Evolutionary conservation across 2,888 invertebrate species (phyloP).

Genomic region (Melanostoma scalare): DNA sequence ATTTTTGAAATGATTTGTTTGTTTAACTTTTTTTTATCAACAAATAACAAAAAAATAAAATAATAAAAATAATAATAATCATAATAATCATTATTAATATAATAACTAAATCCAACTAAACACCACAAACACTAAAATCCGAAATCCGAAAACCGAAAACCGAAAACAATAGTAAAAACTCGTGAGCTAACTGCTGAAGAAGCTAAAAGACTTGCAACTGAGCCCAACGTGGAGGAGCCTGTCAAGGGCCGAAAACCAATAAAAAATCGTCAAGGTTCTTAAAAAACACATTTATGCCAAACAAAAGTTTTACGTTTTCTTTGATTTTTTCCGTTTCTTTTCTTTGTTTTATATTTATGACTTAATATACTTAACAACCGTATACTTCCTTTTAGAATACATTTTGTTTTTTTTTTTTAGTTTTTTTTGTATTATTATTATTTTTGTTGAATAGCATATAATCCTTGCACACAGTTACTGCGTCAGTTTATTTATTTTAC

Average conservation of each 20-base stretch:
- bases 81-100: no score
- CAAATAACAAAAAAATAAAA: no score
- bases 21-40: no score
- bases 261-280: constrained; percentile 85
- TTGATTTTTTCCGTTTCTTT: constrained; percentile 12
- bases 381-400: no score
- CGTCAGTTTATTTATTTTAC: no score
- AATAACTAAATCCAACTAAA: background rate
- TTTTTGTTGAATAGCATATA: background rate
- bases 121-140: constrained; percentile 12
- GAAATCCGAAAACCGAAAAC: constrained; percentile 29
- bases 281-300: constrained; percentile 11
- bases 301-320: background rate
- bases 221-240: constrained; percentile 85
- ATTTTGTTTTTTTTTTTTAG: constrained; percentile 5
- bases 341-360: constrained; percentile 6
- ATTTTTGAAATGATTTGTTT: constrained; percentile 27
- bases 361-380: background rate
- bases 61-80: no score
- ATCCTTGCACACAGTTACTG: no score
- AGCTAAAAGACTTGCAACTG: constrained; percentile 84
- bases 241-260: constrained; percentile 83
- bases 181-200: constrained; percentile 85
- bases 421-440: background rate
- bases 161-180: constrained; percentile 82